Evolutionary conservation across 2,888 invertebrate genomes (phyloP), one percentile per base, ranked within the genome.

Genomic region (Hyposoter didymator): DNA sequence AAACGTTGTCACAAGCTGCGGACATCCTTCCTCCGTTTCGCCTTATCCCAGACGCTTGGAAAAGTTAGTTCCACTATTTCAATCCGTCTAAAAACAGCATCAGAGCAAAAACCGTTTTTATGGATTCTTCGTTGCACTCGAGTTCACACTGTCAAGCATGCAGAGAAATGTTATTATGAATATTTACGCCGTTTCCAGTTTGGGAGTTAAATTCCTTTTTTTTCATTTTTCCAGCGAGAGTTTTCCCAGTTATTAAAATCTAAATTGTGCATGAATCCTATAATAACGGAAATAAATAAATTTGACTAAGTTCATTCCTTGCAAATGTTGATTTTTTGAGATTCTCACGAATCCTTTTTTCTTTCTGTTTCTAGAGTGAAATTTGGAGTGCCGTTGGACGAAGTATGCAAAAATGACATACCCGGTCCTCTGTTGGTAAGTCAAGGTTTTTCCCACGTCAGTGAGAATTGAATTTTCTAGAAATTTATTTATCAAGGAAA

Each of bases 401-500:
- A 98, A 95, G 98, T 99, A 88, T 98, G 98, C 95, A 98, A 98
- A 94, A 98, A 98, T 94, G 98, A 98, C 95, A 97, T 99, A 94
- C 99, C 99, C 89, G 98, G 98, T 89, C 98, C 98, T 87, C 95
- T 98, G 92, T 95, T 98, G 94, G 98, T 97, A 95, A 96, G 96
- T 95, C 2, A 19, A 55, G 0, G 28, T 7, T 49, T 64, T 55
- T 55, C 17, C 1, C 8, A 52, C 39, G 47, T 43, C 22, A 3
- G 17, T 43, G 17, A 14, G 17, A 49, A 66, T 52, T 12, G 6
- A 55, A 10, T 55, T 19, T 22, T 39, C 8, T 10, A 39, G 5
- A 39, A 39, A 39, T 39, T 39, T 0, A 10, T 39, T 39, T 10
- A 39, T 0, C 39, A 8, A 39, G 8, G 0, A 10, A 39, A 39